Base-by-base conservation (phyloP, 2,888 invertebrate genomes). In the Eristalinus sepulchralis region DNA sequence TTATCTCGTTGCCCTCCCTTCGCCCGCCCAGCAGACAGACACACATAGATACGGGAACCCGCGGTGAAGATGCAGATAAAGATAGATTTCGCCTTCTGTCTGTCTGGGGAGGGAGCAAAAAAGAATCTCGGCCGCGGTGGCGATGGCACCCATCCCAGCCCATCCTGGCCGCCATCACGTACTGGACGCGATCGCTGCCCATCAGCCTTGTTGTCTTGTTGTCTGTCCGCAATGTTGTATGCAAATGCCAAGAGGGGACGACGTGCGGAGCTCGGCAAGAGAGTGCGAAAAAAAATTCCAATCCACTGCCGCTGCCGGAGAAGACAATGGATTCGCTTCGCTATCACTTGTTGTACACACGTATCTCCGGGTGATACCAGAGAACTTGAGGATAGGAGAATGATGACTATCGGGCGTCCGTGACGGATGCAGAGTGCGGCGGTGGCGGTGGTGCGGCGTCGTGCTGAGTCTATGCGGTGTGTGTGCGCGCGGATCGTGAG, bases 271-370 rank as follows among this genome's bases (percentile, higher is more conserved):
- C 17, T 2, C 53, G 22, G 2, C 39, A 22, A n/a, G 10, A 53
- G 66, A 70, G 62, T 64, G 73, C 64, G 71, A 67, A 66, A 72
- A 77, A 83, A 81, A 70, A 67, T 11, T 13, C 10, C 55, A 33
- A 78, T 53, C 36, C 55, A 24, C 33, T 2, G 33, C 33, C 20
- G 59, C 24, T 24, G 47, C 27, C 6, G 59, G 24, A 55, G 20
- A 82, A 86, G 83, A 86, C 86, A 86, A 86, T 86, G 78, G 70
- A 83, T 86, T 83, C 70, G 78, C 66, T 86, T 86, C 79, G 79
- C 75, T 86, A 86, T 86, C 86, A 86, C 83, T 78, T 79, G 83
- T 83, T 86, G 24, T 79, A 79, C 83, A 86, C 86, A 78, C 83
- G 83, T 86, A 86, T 77, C 82, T 47, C 78, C 39, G 73, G 82